Evolutionary conservation across 2,113 vertebrate genomes (phyloP), one percentile per base, ranked within the genome.

Genomic region (Mastomys natalensis): DNA sequence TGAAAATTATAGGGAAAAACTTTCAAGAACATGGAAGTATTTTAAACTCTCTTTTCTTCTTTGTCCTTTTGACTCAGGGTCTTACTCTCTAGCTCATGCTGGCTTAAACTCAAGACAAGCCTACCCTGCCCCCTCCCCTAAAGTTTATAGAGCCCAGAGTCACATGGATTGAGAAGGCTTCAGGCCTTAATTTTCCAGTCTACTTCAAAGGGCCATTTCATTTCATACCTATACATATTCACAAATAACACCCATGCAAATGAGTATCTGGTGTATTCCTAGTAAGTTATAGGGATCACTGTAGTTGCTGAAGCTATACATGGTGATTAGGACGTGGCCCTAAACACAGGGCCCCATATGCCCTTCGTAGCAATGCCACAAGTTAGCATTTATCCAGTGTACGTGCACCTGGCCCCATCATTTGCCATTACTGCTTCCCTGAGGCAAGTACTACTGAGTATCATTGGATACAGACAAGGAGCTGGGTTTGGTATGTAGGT

Each of bases 381-480:
- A 76, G 9, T 58, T 31, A 87, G 37, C 40, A 70, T 19, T 91
- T 37, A 64, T 12, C 80, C 58, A 97, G 51, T n/a, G 89, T 73
- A 58, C 19, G 7, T 80, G 26, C 2, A 5, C 78, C 37, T 88
- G n/a, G 43, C 21, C 84, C 13, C 60, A 6, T 37, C 0, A 88
- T 31, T 66, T 55, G 88, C n/a, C 13, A 87, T n/a, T 26, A 53
- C 15, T 29, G 51, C 77, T 40, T 66, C 64, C 11, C 11, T 86
- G 31, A 88, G 45, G 29, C 78, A 92, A 74, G 43, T 31, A 92
- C 86, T 90, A 88, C 64, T 70, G 89, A 91, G n/a, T 77, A 76
- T 37, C 31, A 73, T 58, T 48, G 89, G 21, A 77, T 64, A 88
- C 5, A 80, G 74, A 58, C 4, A 88, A 90, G 68, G 48, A 90